These are phyloP conservation scores for Phragmatobia fuliginosa DNA, from an alignment of 2,888 invertebrate genomes.

Conservation along the genomic window DNA sequence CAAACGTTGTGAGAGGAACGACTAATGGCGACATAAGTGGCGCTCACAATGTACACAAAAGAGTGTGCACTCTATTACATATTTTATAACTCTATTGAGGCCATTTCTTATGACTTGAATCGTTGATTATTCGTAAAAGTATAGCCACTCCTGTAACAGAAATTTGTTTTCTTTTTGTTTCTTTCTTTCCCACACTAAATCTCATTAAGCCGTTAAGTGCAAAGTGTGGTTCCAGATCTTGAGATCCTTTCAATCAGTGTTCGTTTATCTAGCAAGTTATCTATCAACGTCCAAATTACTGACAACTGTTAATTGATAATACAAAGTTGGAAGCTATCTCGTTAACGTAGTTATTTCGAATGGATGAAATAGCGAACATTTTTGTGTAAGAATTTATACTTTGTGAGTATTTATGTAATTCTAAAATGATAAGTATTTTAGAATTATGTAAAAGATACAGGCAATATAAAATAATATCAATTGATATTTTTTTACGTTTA, in stretches of 20 bases:
- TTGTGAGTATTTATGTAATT: not conserved
- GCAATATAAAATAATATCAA: too few relatives aligned
- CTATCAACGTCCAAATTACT: slow-evolving; percentile 48
- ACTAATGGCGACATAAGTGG: not conserved
- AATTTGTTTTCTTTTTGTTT: slow-evolving; percentile 19
- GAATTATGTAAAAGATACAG: not conserved
- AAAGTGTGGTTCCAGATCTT: slow-evolving; percentile 50
- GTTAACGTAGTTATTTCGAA: slow-evolving; percentile 7
- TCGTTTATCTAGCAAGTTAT: slow-evolving; percentile 49
- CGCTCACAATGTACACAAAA: not conserved
- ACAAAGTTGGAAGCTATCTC: slow-evolving; percentile 35
- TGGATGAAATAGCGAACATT: slow-evolving; percentile 9
- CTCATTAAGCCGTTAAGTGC: slow-evolving; percentile 48
- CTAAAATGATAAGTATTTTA: not conserved
- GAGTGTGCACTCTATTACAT: not conserved
- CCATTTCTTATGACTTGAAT: not conserved
- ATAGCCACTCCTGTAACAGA: slow-evolving; percentile 19
- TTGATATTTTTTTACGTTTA: too few relatives aligned
- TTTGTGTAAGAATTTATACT: not conserved
- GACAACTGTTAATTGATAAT: slow-evolving; percentile 48
- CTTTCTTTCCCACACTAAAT: slow-evolving; percentile 33
- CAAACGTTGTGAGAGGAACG: slow-evolving; percentile 7
- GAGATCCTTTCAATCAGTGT: slow-evolving; percentile 51
- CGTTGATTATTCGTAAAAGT: not conserved
- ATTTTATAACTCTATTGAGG: not conserved